phyloP scores from a whole-genome alignment of 2,113 vertebrate genomes.

The Paramisgurnus dabryanus region DNA sequence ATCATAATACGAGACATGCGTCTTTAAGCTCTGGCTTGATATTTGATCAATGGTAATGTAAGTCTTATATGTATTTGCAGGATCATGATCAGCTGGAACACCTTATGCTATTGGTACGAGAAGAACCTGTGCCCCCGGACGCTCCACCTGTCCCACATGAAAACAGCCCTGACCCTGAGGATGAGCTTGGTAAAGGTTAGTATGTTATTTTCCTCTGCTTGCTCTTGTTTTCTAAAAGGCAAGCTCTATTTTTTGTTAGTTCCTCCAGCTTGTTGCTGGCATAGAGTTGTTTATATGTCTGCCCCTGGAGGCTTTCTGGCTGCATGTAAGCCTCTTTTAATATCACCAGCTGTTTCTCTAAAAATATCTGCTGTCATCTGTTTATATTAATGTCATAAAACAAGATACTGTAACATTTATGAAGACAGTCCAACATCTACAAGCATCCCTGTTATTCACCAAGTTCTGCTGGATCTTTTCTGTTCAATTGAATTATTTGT shows the following conservation, averaged over 20 bases:
- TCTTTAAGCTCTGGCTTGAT: not conserved
- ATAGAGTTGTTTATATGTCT: conserved; percentile 1
- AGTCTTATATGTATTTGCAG: conserved; percentile 53
- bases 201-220: not conserved
- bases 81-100: conserved; percentile 67
- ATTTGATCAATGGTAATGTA: not conserved
- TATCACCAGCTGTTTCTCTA: conserved; percentile 22
- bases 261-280: conserved; percentile 16
- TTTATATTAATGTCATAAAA: not conserved
- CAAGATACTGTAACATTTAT: not conserved
- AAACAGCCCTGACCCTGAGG: conserved; percentile 27
- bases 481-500: no score
- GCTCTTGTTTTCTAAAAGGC: not conserved
- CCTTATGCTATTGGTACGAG: conserved; percentile 69
- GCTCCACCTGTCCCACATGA: conserved; percentile 65
- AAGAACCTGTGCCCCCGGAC: conserved; percentile 66
- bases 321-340: conserved; percentile 24
- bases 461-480: no score
- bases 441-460: not conserved
- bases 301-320: not conserved
- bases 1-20: no score
- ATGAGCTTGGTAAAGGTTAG: conserved; percentile 63
- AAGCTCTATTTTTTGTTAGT: not conserved
- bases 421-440: not conserved
- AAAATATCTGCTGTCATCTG: conserved; percentile 13